Evolutionary conservation across 2,797 vertebrate species (phyloP), one percentile per base, ranked within the genome.

Genomic region (Sebastes cheni): DNA sequence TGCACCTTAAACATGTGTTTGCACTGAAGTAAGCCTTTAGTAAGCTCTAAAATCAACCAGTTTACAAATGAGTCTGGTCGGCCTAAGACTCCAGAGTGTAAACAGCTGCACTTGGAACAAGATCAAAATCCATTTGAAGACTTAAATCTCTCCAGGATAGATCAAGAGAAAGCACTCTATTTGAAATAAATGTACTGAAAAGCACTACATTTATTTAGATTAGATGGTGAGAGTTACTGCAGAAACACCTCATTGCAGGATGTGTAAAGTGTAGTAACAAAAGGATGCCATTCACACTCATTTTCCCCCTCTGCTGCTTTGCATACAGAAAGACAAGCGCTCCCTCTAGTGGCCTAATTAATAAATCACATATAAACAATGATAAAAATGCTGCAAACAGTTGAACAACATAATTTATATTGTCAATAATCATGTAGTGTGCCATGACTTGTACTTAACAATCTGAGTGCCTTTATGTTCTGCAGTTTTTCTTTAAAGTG

Each of bases 261-360:
- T 30, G 42, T 6, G 25, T 39, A 2, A 32, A 72, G 6, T 65
- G 11, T 1, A 54, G 22, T 14, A 69, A 67, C 34, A 16, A 46
- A 52, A 59, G 1, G 14, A 25, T 69, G 29, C 20, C 18, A 9
- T 66, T 67, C 13, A 14, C 20, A 5, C 25, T 60, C 2, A 30
- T 72, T 54, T 18, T 0, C 3, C 2, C 7, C 13, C 4, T 6
- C 29, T 69, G 25, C 23, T 50, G 50, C 22, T 27, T 58, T 72
- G 2, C 16, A 14, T 16, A 60, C n/a, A 50, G 70, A 83, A 80
- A 71, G 59, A 27, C 1, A 13, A 68, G 72, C 13, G 46, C 78
- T 27, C 85, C 9, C 65, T 86, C 92, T 89, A 39, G 78, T 92
- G 92, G 81, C 3, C 0, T 1, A 0, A 22, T 34, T 8, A 0